Evolutionary conservation across 2,113 vertebrate genomes (phyloP), one percentile per base, ranked within the genome.

Genomic region (Falcunculus frontatus): DNA sequence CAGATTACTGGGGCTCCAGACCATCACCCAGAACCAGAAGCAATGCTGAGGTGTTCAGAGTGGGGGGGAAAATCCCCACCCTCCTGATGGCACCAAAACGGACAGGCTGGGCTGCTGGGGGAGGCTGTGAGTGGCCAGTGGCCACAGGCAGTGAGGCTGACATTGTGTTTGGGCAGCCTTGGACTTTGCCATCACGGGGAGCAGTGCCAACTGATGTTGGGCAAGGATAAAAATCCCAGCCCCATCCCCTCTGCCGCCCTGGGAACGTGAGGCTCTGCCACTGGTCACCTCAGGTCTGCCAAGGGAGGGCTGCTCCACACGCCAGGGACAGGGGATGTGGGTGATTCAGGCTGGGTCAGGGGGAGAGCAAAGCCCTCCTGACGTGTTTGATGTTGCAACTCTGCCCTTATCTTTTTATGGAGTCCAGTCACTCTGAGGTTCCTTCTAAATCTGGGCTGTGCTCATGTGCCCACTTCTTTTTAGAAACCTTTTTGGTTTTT

Each of bases 261-360:
- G 0, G 55, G 39, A 74, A 23, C 1, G 1, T 0, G 13, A 86
- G 39, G 64, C 25, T 84, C 32, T 85, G 55, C 39, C 1, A 5
- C 47, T 64, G 18, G 7, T 4, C 41, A 22, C 81, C 57, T 67
- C 56, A 13, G 77, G 42, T 76, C 55, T 93, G 85, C 63, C 1
- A 11, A 67, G 60, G 35, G 47, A 64, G 39, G 67, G 91, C 85
- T 91, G 77, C n/a, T 85, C 49, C 57, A 47, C 3, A 1, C 0
- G 0, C 4, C 3, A 29, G 49, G n/a, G 17, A 35, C 0, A 0
- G 52, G 63, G 59, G 41, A 86, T 3, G 0, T 6, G 11, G 16
- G 49, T 62, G 60, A 63, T 76, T 62, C 2, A 7, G 80, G 53
- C 56, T 50, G 2, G 6, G 76, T 16, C 50, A 67, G 27, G 60